Percentiles rank a stretch among this genome's conserved stretches.
Conservation (phyloP, 2,888 invertebrate species). For the Nudaria mundana region DNA sequence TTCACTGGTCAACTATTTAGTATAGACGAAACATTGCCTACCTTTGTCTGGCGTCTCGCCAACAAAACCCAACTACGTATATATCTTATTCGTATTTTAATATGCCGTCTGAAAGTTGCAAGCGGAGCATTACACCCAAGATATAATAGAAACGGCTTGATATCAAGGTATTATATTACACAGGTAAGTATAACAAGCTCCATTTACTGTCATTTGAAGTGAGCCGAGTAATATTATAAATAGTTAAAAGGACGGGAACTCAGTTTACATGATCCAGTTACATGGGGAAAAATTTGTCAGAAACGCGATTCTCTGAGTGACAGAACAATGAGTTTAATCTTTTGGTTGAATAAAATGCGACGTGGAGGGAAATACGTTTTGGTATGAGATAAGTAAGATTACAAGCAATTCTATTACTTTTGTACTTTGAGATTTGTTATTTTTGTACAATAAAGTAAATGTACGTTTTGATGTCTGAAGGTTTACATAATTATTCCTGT, state of each 20-base stretch:
- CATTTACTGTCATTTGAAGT: constrained; percentile 57
- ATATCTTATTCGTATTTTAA: constrained; percentile 29
- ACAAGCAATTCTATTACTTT: constrained; percentile 24
- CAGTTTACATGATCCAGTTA: constrained; percentile 59
- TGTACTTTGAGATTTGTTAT: too few species aligned
- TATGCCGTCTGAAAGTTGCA: constrained; percentile 17
- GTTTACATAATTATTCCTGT: too few species aligned
- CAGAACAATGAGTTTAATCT: constrained; percentile 74
- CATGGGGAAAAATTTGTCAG: constrained; percentile 62
- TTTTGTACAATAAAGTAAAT: too few species aligned
- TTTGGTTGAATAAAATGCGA: constrained; percentile 57
- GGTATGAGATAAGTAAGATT: constrained; percentile 36
- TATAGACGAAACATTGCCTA: constrained; percentile 19
- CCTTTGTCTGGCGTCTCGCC: constrained; percentile 22
- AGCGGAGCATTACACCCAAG: constrained; percentile 14
- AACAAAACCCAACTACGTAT: constrained; percentile 15
- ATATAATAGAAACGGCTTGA: constrained; percentile 26
- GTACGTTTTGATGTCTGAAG: too few species aligned
- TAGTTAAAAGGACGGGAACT: constrained; percentile 55
- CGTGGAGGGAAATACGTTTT: constrained; percentile 42
- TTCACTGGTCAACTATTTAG: constrained; percentile 16
- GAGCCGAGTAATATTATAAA: constrained; percentile 59
- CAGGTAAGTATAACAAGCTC: constrained; percentile 51
- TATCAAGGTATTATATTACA: constrained; percentile 35
- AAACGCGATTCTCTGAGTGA: constrained; percentile 68